Conservation (phyloP, 53 echinoderm and acorn worm species). For the Holothuria scabra region DNA sequence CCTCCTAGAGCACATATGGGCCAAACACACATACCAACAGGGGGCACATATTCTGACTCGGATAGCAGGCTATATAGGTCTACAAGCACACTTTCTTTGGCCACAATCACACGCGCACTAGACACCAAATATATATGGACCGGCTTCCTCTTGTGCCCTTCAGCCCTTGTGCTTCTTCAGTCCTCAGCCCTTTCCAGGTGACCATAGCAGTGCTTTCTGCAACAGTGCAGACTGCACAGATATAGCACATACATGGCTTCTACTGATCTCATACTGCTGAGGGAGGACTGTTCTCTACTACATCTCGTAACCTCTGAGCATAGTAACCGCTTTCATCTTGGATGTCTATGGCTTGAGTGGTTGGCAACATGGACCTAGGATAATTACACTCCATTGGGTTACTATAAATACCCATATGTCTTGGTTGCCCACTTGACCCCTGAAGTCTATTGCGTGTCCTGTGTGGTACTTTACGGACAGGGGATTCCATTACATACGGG, state of each 20-base stretch:
- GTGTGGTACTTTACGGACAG: constrained; percentile 55
- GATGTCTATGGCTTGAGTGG: constrained; percentile 43
- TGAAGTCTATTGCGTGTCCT: constrained; percentile 57
- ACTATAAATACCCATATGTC: constrained; percentile 60
- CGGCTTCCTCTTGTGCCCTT: neutral
- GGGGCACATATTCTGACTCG: too few species aligned
- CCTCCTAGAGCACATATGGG: too few species aligned
- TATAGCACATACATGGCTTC: neutral
- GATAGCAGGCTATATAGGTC: too few species aligned
- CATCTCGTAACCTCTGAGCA: constrained; percentile 67
- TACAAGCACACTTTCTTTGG: constrained; percentile 13
- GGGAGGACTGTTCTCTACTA: constrained; percentile 74
- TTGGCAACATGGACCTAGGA: neutral
- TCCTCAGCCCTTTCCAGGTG: neutral
- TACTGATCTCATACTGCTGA: constrained; percentile 62
- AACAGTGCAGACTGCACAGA: neutral
- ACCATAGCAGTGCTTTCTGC: neutral
- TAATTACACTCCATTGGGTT: constrained; percentile 52
- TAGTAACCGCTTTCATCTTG: constrained; percentile 58
- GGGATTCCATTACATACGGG: constrained; percentile 63
- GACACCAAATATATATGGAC: neutral
- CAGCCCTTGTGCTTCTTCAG: neutral
- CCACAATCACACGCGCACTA: constrained; percentile 31
- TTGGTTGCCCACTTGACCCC: constrained; percentile 45
- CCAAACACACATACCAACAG: too few species aligned